Evolutionary conservation across 2,888 invertebrate species (phyloP).

Genomic region (Aphrophora alni): DNA sequence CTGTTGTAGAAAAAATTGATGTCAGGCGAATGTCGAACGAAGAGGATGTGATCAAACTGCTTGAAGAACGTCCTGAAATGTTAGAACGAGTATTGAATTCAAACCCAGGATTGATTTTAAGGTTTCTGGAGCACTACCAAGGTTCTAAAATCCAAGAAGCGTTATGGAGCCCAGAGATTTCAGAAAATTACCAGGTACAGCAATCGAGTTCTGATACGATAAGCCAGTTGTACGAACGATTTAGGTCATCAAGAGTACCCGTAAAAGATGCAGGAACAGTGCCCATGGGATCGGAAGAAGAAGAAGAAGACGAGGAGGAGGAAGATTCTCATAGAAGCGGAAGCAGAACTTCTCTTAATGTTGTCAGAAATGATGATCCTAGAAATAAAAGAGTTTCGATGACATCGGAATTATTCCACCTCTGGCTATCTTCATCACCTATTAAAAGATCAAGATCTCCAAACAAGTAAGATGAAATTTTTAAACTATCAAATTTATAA

Average conservation of each 20-base stretch:
- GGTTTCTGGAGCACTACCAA: conserved; percentile 8
- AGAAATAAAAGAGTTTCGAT: conserved; percentile 68
- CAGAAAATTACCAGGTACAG: conserved; percentile 77
- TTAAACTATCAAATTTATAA: too few species aligned
- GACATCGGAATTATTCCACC: conserved; percentile 83
- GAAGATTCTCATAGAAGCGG: background rate
- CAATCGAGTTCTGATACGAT: conserved; percentile 72
- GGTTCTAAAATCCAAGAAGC: conserved; percentile 30
- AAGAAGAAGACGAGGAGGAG: background rate
- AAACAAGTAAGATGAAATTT: conserved; percentile 50
- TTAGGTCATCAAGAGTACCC: background rate
- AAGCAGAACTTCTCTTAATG: conserved; percentile 55
- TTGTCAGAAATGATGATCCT: conserved; percentile 59
- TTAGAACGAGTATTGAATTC: conserved; percentile 36
- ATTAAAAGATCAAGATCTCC: conserved; percentile 64
- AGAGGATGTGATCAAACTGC: conserved; percentile 59
- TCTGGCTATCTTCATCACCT: conserved; percentile 82
- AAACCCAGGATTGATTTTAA: conserved; percentile 33
- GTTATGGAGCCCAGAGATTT: conserved; percentile 54
- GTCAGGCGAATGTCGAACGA: conserved; percentile 32
- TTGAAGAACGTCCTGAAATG: conserved; percentile 35
- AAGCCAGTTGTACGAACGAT: conserved; percentile 56
- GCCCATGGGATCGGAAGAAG: background rate
- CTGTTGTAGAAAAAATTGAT: conserved; percentile 42
- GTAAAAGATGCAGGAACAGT: background rate